A percentile compares a stretch with the other conserved stretches of the same genome.
Evolutionary conservation across 2,888 invertebrate species (phyloP).

Genomic region (Malthinus flaveolus): DNA sequence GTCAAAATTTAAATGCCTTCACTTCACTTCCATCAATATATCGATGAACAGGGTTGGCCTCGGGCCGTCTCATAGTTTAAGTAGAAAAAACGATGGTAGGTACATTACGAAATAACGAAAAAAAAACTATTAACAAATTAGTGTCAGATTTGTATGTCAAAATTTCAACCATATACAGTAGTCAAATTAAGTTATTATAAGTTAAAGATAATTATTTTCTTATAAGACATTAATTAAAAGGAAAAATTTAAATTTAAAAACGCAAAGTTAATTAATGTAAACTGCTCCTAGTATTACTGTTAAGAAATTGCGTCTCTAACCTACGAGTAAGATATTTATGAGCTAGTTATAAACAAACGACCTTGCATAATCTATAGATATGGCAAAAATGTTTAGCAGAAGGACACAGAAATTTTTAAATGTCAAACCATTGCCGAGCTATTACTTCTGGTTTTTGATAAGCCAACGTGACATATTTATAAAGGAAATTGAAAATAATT

Average conservation of each 20-base stretch:
- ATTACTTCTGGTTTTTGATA: conserved; percentile 20
- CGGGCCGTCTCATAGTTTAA: too few species aligned
- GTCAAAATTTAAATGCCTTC: too few species aligned
- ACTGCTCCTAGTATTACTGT: conserved; percentile 22
- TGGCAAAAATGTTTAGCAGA: conserved; percentile 29
- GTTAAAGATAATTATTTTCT: not conserved
- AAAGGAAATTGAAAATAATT: conserved; percentile 11
- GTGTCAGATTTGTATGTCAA: too few species aligned
- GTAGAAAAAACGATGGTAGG: too few species aligned
- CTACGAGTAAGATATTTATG: conserved; percentile 30
- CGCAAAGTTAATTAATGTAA: conserved; percentile 6
- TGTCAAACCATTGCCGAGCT: conserved; percentile 14
- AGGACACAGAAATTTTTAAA: conserved; percentile 25
- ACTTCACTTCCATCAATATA: too few species aligned
- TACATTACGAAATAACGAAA: too few species aligned
- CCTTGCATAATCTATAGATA: conserved; percentile 33
- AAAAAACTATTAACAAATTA: too few species aligned
- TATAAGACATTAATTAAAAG: not conserved
- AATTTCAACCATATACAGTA: too few species aligned
- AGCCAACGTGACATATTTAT: conserved; percentile 11
- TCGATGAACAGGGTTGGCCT: too few species aligned
- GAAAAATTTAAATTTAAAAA: conserved; percentile 4
- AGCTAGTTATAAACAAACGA: conserved; percentile 30
- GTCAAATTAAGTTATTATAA: too few species aligned
- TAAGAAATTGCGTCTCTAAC: conserved; percentile 25